These are phyloP conservation scores for Dendronephthya gigantea DNA, from an alignment of 64 coral and sea anemone genomes.

Conservation along the genomic window DNA sequence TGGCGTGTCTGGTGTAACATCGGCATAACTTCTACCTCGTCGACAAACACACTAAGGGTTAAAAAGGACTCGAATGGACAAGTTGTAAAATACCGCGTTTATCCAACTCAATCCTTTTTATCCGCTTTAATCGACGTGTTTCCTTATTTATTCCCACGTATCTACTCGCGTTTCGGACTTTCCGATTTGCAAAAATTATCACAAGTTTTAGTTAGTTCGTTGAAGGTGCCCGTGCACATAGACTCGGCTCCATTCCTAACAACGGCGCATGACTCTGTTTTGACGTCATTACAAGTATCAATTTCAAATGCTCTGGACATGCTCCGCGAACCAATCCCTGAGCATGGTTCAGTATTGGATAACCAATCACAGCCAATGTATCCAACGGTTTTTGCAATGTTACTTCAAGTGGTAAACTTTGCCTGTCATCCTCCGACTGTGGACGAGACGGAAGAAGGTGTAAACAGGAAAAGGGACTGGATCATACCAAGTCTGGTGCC, in stretches of 20 bases:
- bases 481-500: slow-evolving; percentile 53
- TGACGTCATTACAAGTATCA: slow-evolving; percentile 69
- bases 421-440: slow-evolving; percentile 50
- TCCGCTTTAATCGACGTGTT: slow-evolving; percentile 82
- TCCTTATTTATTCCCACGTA: slow-evolving; percentile 65
- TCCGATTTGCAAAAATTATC: slow-evolving; percentile 90
- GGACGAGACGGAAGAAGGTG: slow-evolving; percentile 25
- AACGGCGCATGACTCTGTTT: slow-evolving; percentile 63
- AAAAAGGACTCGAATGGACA: slow-evolving; percentile 65
- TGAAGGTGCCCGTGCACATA: slow-evolving; percentile 58
- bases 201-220: slow-evolving; percentile 44
- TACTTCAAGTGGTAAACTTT: slow-evolving; percentile 58
- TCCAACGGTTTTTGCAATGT: slow-evolving; percentile 62
- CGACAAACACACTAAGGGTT: slow-evolving; percentile 32
- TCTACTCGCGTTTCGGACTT: slow-evolving; percentile 83
- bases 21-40: slow-evolving; percentile 53
- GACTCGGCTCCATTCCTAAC: slow-evolving; percentile 77
- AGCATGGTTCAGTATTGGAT: slow-evolving; percentile 55
- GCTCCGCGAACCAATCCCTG: slow-evolving; percentile 60
- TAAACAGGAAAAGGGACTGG: slow-evolving; percentile 66
- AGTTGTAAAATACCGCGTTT: slow-evolving; percentile 37
- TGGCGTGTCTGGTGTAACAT: slow-evolving; percentile 88
- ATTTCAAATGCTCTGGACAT: slow-evolving; percentile 72
- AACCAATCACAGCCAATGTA: slow-evolving; percentile 86
- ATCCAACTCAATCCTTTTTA: slow-evolving; percentile 60